Evolutionary conservation across 2,888 invertebrate genomes (phyloP), one percentile per base, ranked within the genome.

Genomic region (Drosophila percnosoma): DNA sequence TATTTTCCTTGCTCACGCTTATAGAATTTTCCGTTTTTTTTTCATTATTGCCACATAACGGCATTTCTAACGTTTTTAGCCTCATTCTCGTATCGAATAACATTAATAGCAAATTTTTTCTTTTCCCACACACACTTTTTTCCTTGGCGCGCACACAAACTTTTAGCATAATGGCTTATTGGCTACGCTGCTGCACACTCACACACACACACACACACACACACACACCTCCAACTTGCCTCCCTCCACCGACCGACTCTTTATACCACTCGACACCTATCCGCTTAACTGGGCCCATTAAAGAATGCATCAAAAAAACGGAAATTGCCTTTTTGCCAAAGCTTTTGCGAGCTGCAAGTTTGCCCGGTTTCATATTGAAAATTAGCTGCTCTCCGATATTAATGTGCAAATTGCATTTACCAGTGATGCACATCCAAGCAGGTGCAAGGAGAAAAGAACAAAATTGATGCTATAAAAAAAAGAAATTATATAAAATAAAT

Each of bases 311-410:
- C 75, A 73, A 68, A 75, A 75, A 74, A 65, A 59, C 83, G 83
- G 81, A 83, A 83, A 83, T 83, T 85, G 85, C 80, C 73, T 75
- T 82, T 82, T 82, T 69, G 55, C 68, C 53, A 73, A 78, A 80
- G 80, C 80, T 68, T 63, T 78, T 70, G 68, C 81, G 65, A 72
- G 75, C 80, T 82, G 73, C 75, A 68, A 80, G 80, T 73, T 78
- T 75, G 72, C 66, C 80, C 83, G 65, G 75, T 76, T 70, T 63
- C 65, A 81, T 86, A 83, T 86, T 83, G 83, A 86, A 83, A 81
- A 86, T 86, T 86, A 81, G 79, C 76, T 79, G 60, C 73, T 72
- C 72, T 75, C 69, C 66, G 76, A 81, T 81, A 87, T 84, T 82
- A 83, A 83, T 79, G 83, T 72, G 68, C 72, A 75, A 80, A 83